Conservation (phyloP, 2,888 invertebrate species). For the Bombyx huttoni region DNA sequence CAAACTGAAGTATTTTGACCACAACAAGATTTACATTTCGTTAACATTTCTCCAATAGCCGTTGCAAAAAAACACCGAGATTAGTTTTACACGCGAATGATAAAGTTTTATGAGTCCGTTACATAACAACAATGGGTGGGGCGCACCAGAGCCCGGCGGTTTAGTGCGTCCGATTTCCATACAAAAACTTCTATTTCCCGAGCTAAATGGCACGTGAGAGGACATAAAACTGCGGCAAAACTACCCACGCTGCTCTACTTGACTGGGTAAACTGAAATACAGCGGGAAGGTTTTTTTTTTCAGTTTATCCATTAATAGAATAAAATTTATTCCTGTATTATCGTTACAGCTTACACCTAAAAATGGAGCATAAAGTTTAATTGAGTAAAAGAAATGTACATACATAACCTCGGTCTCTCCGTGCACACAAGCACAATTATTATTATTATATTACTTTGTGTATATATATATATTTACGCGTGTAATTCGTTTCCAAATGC, state of each 20-base stretch:
- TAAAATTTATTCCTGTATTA: neutral
- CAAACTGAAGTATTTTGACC: no score
- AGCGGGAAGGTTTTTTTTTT: slow-evolving; percentile 2
- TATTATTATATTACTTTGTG: no score
- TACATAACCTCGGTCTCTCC: no score
- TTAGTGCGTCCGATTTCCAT: slow-evolving; percentile 70
- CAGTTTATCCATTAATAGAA: neutral
- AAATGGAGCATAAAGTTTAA: no score
- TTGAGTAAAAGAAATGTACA: no score
- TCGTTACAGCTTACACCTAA: no score
- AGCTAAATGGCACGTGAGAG: slow-evolving; percentile 69
- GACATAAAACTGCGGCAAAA: slow-evolving; percentile 65
- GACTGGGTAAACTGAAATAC: slow-evolving; percentile 1
- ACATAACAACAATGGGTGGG: slow-evolving; percentile 57
- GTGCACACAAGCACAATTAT: no score
- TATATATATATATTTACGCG: no score
- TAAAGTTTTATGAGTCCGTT: slow-evolving; percentile 63
- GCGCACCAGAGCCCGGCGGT: slow-evolving; percentile 42
- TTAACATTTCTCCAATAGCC: neutral
- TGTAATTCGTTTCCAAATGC: no score
- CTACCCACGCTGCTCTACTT: slow-evolving; percentile 29
- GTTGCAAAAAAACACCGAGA: slow-evolving; percentile 27
- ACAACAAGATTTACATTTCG: neutral
- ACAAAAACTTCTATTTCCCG: slow-evolving; percentile 72
- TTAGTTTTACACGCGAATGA: slow-evolving; percentile 46